Conservation (phyloP, 2,888 invertebrate genomes). For the Portevinia maculata region DNA sequence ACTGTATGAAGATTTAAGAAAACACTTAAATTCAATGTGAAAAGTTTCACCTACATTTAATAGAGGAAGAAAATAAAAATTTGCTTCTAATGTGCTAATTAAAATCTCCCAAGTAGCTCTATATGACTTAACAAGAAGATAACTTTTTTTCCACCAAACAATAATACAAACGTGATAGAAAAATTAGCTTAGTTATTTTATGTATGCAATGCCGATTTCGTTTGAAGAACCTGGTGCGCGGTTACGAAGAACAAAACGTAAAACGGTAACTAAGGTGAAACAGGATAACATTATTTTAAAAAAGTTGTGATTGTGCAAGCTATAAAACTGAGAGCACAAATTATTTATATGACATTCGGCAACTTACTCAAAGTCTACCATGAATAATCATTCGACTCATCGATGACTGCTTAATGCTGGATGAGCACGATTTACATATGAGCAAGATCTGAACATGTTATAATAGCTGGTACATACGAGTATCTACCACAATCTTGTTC, state of each 20-base stretch:
- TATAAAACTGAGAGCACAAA: too few species aligned
- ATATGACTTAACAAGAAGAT: neutral
- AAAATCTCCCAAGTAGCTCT: neutral
- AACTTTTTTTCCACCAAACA: neutral
- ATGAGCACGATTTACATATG: too few species aligned
- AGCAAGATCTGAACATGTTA: too few species aligned
- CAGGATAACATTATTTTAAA: too few species aligned
- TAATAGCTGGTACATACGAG: too few species aligned
- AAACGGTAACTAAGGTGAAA: neutral
- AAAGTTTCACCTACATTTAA: neutral
- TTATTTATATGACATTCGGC: too few species aligned
- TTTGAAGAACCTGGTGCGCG: neutral
- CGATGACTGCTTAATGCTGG: too few species aligned
- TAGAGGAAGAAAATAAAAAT: neutral
- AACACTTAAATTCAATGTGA: neutral
- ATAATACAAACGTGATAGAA: conserved; percentile 1
- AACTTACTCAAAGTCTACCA: too few species aligned
- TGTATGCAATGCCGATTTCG: neutral
- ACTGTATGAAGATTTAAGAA: neutral
- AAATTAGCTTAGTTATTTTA: neutral
- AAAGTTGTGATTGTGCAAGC: too few species aligned
- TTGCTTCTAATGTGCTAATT: conserved; percentile 6
- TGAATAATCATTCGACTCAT: too few species aligned
- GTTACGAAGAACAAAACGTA: neutral
- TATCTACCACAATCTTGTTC: too few species aligned